Base-by-base conservation (phyloP, 2,797 vertebrate genomes). In the Falco concolor region DNA sequence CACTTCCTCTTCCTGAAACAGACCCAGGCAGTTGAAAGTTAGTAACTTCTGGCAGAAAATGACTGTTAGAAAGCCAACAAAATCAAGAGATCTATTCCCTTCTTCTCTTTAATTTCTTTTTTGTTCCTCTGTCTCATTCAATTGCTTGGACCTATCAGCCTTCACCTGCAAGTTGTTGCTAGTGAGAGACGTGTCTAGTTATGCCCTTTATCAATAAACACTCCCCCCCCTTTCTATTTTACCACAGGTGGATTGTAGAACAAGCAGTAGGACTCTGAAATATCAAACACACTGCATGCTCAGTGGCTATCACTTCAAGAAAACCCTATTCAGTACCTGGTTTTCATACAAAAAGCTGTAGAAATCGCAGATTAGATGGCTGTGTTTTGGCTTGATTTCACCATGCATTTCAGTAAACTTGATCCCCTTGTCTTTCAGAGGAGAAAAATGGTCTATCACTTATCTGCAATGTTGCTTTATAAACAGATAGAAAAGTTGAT, bases 1-100 rank as follows among this genome's bases (percentile, higher is more conserved):
- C 79, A 90, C 81, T 97, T 96, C 73, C 67, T 94, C 96, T 96
- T 74, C 47, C 50, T 92, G 83, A 93, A 97, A 94, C 65, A 75
- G 78, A 50, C 45, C 69, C 59, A 75, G 70, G 59, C 89, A 95
- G 93, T 54, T 96, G 91, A 95, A 94, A 95, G 69, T 93, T 96
- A 92, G 85, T 96, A 94, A 85, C 68, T 95, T 90, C 88, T 91
- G 82, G 89, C 50, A 61, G 84, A 94, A 69, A 67, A 92, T 91
- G 92, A 94, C 72, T 76, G 67, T 93, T 96, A 93, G 77, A 94
- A 96, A 96, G 93, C 88, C 74, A 92, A 60, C 77, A 82, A 74
- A 94, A 95, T 88, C 65, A 82, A 91, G 77, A 69, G 45, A 74
- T 94, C 64, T 80, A 6, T 87, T 94, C 75, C 47, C 25, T 70